These are phyloP conservation scores for Hylia prasina DNA, from an alignment of 2,113 vertebrate genomes.

Conservation along the genomic window DNA sequence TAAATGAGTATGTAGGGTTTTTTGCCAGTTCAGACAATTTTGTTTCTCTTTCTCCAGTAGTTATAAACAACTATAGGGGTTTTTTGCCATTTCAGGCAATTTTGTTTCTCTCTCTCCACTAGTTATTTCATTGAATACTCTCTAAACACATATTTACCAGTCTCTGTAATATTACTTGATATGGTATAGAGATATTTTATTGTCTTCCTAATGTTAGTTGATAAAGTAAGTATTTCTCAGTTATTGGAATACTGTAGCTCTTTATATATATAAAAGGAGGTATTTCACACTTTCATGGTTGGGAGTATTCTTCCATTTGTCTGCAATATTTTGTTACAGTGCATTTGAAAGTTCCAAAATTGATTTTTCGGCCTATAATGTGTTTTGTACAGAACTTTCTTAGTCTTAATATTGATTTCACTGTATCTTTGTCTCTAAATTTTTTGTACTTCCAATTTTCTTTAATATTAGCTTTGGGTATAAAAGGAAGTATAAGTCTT, in stretches of 20 bases:
- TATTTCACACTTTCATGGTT: slow-evolving; percentile 43
- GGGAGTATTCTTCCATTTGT: slow-evolving; percentile 20
- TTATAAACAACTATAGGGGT: too few relatives aligned
- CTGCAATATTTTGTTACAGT: slow-evolving; percentile 42
- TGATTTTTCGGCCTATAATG: slow-evolving; percentile 38
- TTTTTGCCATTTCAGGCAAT: neutral
- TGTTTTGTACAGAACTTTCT: slow-evolving; percentile 38
- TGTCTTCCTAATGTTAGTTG: slow-evolving; percentile 44
- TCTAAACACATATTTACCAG: slow-evolving; percentile 31
- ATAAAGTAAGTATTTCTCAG: slow-evolving; percentile 38
- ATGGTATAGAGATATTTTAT: slow-evolving; percentile 34
- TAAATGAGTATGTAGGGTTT: neutral
- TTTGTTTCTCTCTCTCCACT: neutral
- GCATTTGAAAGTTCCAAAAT: slow-evolving; percentile 38
- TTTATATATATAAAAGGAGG: slow-evolving; percentile 23
- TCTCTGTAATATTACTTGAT: slow-evolving; percentile 18
- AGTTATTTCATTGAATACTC: neutral
- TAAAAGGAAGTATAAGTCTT: neutral
- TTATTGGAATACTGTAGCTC: slow-evolving; percentile 34
- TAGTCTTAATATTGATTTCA: slow-evolving; percentile 43
- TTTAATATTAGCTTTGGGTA: slow-evolving; percentile 26
- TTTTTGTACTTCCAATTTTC: slow-evolving; percentile 18
- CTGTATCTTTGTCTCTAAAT: neutral
- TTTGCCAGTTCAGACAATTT: neutral
- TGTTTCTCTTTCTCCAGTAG: neutral